phyloP scores from a whole-genome alignment of 2,888 invertebrate genomes.

The Miltochrista miniata region DNA sequence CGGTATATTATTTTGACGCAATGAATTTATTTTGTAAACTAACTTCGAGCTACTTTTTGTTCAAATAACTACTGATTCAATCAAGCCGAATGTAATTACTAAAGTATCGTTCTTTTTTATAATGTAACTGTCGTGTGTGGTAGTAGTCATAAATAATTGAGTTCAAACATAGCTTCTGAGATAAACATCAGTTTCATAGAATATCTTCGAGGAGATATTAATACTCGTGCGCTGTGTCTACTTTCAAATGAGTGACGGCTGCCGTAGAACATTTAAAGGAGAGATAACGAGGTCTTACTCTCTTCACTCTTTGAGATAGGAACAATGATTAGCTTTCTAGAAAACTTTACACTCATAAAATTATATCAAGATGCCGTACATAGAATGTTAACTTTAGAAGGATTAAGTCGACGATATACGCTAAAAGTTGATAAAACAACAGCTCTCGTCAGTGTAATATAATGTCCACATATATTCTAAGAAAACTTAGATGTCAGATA shows the following conservation, averaged over 20 bases:
- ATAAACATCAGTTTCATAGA: slow-evolving; percentile 56
- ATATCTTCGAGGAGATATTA: slow-evolving; percentile 46
- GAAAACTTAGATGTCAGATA: slow-evolving; percentile 70
- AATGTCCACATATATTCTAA: slow-evolving; percentile 57
- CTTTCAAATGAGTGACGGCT: slow-evolving; percentile 48
- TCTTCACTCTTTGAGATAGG: slow-evolving; percentile 1
- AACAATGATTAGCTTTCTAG: slow-evolving; percentile 2
- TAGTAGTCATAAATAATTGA: slow-evolving; percentile 60
- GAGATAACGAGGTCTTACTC: slow-evolving; percentile 16
- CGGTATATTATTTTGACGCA: slow-evolving; percentile 31
- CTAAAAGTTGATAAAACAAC: slow-evolving; percentile 46
- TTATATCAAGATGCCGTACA: slow-evolving; percentile 9
- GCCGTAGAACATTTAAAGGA: slow-evolving; percentile 27
- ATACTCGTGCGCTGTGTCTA: slow-evolving; percentile 35
- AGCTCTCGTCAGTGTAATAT: slow-evolving; percentile 41
- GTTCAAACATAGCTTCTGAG: slow-evolving; percentile 59
- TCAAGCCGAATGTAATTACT: slow-evolving; percentile 39
- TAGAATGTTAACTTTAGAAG: slow-evolving; percentile 38
- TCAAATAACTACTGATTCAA: slow-evolving; percentile 37
- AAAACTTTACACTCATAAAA: slow-evolving; percentile 4
- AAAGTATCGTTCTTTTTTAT: slow-evolving; percentile 41
- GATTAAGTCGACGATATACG: slow-evolving; percentile 45
- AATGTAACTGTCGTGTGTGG: slow-evolving; percentile 56
- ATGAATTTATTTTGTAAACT: slow-evolving; percentile 31
- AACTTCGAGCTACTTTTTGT: slow-evolving; percentile 28